Conservation (phyloP, 2,797 vertebrate genomes). For the Hippocampus kuda region DNA sequence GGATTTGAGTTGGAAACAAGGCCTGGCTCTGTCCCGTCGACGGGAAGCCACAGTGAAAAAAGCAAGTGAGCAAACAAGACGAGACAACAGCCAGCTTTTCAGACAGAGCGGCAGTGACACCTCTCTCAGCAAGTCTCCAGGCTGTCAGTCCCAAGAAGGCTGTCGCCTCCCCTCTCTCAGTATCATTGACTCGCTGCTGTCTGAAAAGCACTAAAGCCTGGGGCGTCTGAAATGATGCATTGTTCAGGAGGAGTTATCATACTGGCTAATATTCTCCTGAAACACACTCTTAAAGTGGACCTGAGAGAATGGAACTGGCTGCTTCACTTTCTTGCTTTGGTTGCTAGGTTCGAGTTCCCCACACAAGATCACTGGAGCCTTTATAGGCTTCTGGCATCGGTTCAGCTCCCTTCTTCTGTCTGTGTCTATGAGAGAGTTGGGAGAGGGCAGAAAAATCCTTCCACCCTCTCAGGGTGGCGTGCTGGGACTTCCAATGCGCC, state of each 20-base stretch:
- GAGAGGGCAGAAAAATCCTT: conserved; percentile 36
- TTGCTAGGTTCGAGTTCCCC: conserved; percentile 58
- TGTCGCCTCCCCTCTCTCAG: conserved; percentile 53
- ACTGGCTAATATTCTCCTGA: conserved; percentile 49
- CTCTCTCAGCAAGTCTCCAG: conserved; percentile 44
- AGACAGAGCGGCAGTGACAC: conserved; percentile 47
- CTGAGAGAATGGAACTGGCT: conserved; percentile 49
- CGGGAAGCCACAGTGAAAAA: conserved; percentile 34
- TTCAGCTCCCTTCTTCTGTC: conserved; percentile 38
- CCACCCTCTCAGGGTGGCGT: conserved; percentile 62
- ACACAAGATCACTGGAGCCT: conserved; percentile 55
- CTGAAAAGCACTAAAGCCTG: conserved; percentile 50
- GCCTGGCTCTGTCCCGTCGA: conserved; percentile 18
- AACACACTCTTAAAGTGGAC: conserved; percentile 47
- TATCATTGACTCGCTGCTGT: conserved; percentile 57
- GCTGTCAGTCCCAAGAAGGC: conserved; percentile 40
- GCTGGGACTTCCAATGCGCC: conserved; percentile 56
- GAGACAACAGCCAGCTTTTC: conserved; percentile 43
- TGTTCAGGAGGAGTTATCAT: conserved; percentile 57
- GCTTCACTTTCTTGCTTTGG: conserved; percentile 61
- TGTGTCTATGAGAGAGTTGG: conserved; percentile 30
- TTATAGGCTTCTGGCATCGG: conserved; percentile 55
- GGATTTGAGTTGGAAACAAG: conserved; percentile 35
- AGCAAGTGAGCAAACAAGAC: conserved; percentile 35
- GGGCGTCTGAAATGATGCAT: conserved; percentile 52